These are phyloP conservation scores for Patiria pectinifera DNA, from an alignment of 53 echinoderm and acorn worm species.

Conservation along the genomic window DNA sequence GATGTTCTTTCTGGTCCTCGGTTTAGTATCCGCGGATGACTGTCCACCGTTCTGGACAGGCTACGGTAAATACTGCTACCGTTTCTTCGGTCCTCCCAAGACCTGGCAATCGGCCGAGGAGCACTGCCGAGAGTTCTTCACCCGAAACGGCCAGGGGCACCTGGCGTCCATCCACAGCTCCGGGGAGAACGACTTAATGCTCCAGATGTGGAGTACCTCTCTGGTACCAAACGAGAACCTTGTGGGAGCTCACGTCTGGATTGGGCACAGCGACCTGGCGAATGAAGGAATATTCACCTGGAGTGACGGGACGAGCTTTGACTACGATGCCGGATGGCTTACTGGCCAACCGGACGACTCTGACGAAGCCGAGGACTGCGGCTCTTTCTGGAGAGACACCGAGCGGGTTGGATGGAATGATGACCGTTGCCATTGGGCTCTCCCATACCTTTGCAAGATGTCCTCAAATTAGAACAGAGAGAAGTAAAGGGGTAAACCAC, in stretches of 20 bases:
- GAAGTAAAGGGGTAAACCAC: no score
- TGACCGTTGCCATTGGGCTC: neutral
- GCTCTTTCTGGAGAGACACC: neutral
- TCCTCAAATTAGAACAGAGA: no score
- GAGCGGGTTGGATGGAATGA: neutral
- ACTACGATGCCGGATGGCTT: neutral
- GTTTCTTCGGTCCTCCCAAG: conserved; percentile 67
- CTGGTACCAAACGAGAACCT: neutral
- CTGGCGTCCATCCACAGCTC: neutral
- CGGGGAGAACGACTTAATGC: neutral
- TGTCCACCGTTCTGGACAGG: conserved; percentile 73
- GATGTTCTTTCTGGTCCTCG: neutral
- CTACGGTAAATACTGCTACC: conserved; percentile 57
- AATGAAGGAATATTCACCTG: neutral
- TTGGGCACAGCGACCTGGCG: neutral
- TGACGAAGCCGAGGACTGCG: neutral
- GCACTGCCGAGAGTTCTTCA: conserved; percentile 69
- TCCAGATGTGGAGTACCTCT: conserved; percentile 34
- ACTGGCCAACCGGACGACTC: neutral
- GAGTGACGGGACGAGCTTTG: neutral
- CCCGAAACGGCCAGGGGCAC: conserved; percentile 53
- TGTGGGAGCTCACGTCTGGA: neutral
- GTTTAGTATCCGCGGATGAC: conserved; percentile 4
- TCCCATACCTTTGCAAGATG: neutral
- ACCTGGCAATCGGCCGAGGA: conserved; percentile 65